A percentile compares a stretch with the other conserved stretches of the same genome.
Conservation (phyloP, 2,113 vertebrate species). For the Alligator sinensis region DNA sequence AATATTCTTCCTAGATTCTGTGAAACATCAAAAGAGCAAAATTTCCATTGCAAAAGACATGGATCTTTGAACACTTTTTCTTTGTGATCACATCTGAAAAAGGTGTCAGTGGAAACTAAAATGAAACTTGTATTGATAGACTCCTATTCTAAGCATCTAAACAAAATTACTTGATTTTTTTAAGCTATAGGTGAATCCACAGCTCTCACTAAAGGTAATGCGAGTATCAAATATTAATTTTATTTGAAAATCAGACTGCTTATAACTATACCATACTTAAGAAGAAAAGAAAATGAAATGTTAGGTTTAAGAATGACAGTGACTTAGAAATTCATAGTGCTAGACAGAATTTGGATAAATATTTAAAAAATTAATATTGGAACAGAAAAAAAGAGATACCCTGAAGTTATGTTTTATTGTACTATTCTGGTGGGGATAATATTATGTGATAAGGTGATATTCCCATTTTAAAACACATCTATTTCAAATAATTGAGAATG, state of each 20-base stretch:
- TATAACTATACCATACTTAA: too few relatives aligned
- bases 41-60: background rate
- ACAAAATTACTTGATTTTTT: background rate
- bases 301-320: background rate
- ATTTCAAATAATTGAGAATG: too few relatives aligned
- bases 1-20: background rate
- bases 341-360: too few relatives aligned
- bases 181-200: background rate
- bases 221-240: background rate
- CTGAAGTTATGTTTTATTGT: too few relatives aligned
- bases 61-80: background rate
- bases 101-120: background rate
- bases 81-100: background rate
- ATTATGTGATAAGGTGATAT: too few relatives aligned
- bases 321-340: background rate
- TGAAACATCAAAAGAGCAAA: background rate
- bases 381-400: too few relatives aligned
- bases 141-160: background rate
- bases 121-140: background rate
- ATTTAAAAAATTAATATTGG: too few relatives aligned
- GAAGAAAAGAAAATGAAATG: background rate
- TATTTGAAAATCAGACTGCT: background rate
- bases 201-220: background rate
- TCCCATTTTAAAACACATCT: too few relatives aligned
- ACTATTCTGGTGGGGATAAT: too few relatives aligned